A percentile compares a stretch with the other conserved stretches of the same genome.
These are phyloP conservation scores for Champsocephalus esox DNA, from an alignment of 2,797 vertebrate genomes.

Conservation along the genomic window DNA sequence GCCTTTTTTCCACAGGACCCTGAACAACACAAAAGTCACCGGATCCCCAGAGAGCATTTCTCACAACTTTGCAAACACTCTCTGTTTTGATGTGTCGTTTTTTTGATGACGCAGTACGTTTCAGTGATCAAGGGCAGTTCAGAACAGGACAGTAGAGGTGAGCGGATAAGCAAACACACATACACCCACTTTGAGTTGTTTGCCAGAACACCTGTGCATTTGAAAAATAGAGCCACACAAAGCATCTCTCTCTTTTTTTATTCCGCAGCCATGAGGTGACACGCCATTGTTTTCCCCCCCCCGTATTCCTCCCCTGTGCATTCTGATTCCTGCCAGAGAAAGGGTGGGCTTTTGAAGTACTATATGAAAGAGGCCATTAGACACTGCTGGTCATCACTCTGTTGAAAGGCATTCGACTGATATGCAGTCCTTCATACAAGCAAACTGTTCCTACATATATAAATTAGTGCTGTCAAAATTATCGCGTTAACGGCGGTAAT, in stretches of 20 bases:
- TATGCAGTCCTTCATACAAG: slow-evolving; percentile 57
- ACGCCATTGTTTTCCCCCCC: slow-evolving; percentile 68
- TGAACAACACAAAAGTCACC: slow-evolving; percentile 75
- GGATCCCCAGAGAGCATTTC: slow-evolving; percentile 78
- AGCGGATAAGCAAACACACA: slow-evolving; percentile 55
- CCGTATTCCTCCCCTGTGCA: slow-evolving; percentile 69
- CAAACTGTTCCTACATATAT: slow-evolving; percentile 44
- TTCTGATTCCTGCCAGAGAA: slow-evolving; percentile 70
- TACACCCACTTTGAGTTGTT: slow-evolving; percentile 64
- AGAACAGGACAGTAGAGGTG: slow-evolving; percentile 79
- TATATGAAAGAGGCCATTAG: slow-evolving; percentile 66
- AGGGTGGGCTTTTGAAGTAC: slow-evolving; percentile 68
- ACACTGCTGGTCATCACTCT: slow-evolving; percentile 64
- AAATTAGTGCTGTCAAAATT: not conserved
- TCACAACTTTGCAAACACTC: slow-evolving; percentile 80
- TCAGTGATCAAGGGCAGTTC: slow-evolving; percentile 79
- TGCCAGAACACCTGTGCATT: slow-evolving; percentile 81
- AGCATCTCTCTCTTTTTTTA: slow-evolving; percentile 68
- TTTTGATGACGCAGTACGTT: slow-evolving; percentile 79
- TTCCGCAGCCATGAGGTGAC: slow-evolving; percentile 77
- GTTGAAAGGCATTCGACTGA: slow-evolving; percentile 53
- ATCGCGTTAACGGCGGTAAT: no score
- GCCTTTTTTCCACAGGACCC: slow-evolving; percentile 55
- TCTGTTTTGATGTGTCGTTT: slow-evolving; percentile 79
- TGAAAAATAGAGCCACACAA: slow-evolving; percentile 77